Percentiles rank a stretch among this genome's conserved stretches.
phyloP scores from a whole-genome alignment of 2,888 invertebrate species.

The Corbicula japonica region DNA sequence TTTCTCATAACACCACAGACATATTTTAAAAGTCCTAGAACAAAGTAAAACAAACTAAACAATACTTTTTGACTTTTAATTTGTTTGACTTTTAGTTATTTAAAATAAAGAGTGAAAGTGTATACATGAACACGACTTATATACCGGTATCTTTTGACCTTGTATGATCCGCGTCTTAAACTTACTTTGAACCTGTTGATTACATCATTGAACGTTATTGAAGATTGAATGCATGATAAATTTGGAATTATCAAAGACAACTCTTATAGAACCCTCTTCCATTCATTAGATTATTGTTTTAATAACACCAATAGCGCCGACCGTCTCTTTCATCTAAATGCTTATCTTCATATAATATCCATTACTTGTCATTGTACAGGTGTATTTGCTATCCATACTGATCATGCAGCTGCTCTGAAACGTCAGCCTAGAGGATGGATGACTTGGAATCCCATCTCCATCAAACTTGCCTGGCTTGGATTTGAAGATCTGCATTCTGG shows the following conservation, averaged over 20 bases:
- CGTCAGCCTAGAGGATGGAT: conserved; percentile 41
- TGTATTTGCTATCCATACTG: conserved; percentile 51
- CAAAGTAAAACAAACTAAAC: not conserved
- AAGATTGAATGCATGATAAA: not conserved
- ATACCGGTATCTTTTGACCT: no score
- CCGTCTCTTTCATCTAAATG: not conserved
- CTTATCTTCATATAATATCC: not conserved
- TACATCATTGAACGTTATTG: not conserved
- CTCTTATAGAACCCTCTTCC: no score
- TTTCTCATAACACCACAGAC: no score
- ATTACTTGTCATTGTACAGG: conserved; percentile 29
- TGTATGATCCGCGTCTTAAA: no score
- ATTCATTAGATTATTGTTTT: not conserved
- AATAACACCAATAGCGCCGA: not conserved
- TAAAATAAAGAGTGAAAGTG: no score
- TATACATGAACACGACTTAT: no score
- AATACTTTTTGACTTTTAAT: not conserved
- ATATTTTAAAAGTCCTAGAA: not conserved
- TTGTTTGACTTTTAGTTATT: not conserved
- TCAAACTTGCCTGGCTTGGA: conserved; percentile 47
- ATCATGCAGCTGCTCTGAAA: conserved; percentile 44
- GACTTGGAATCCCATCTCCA: conserved; percentile 34
- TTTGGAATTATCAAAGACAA: not conserved
- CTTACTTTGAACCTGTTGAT: not conserved
- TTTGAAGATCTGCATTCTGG: conserved; percentile 50